These are phyloP conservation scores for Eubasilissa splendida DNA, from an alignment of 2,888 invertebrate genomes.

Conservation along the genomic window DNA sequence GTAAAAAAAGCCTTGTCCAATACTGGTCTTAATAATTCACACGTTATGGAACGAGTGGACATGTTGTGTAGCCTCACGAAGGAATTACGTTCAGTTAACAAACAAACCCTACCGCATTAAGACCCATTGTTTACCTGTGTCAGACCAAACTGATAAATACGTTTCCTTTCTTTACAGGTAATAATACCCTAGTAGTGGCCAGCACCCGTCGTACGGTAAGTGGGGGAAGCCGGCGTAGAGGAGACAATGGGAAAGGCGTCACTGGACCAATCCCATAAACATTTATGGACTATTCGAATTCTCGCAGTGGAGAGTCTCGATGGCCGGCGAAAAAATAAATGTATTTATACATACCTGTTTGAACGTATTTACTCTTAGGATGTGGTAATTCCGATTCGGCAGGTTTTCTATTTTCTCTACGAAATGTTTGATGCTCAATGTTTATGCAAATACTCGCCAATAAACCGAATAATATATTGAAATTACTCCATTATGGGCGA, in stretches of 20 bases:
- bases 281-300: constrained; percentile 21
- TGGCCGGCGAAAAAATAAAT: neutral
- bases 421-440: too few species aligned
- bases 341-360: too few species aligned
- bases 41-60: too few species aligned
- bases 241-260: constrained; percentile 26
- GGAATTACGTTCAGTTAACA: constrained; percentile 7
- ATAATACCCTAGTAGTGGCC: neutral
- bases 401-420: too few species aligned
- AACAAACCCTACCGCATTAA: neutral
- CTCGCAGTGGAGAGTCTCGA: constrained; percentile 10
- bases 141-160: neutral
- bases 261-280: constrained; percentile 15
- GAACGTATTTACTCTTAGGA: too few species aligned
- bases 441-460: too few species aligned
- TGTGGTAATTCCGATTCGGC: too few species aligned
- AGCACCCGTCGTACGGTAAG: neutral
- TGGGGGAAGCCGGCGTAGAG: neutral
- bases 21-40: too few species aligned
- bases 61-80: too few species aligned
- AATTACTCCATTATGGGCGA: too few species aligned
- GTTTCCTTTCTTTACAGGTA: constrained; percentile 26
- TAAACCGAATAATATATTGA: too few species aligned
- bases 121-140: neutral
- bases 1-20: too few species aligned